Conservation (phyloP, 2,797 vertebrate genomes). For the Brachymystax lenok region DNA sequence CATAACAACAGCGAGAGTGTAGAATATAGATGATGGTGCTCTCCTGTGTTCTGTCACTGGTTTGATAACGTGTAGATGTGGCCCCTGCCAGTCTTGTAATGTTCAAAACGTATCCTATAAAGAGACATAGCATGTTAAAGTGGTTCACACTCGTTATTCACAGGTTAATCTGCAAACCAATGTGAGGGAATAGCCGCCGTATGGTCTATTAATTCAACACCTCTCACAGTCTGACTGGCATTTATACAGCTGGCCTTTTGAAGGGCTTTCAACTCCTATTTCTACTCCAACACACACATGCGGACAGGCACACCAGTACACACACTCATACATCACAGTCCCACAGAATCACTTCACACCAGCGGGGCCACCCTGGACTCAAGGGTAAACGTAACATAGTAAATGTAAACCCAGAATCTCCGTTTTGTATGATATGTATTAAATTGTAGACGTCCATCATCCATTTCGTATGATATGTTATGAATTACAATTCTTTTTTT, state of each 20-base stretch:
- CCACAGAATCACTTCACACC: too few relatives aligned
- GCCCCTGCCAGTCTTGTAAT: background rate
- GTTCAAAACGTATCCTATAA: background rate
- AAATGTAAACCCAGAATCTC: too few relatives aligned
- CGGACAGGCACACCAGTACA: constrained; percentile 7
- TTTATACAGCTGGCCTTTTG: background rate
- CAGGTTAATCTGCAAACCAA: constrained; percentile 59
- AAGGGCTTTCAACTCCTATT: constrained; percentile 39
- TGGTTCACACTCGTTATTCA: constrained; percentile 60
- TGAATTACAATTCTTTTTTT: too few relatives aligned
- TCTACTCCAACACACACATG: constrained; percentile 56
- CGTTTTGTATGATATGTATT: too few relatives aligned
- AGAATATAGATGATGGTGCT: background rate
- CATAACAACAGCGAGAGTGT: too few relatives aligned
- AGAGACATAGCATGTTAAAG: background rate
- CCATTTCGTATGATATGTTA: too few relatives aligned
- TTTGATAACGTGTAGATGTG: background rate
- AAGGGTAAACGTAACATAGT: too few relatives aligned
- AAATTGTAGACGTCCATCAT: too few relatives aligned
- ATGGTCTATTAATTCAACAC: constrained; percentile 73
- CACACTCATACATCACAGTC: too few relatives aligned
- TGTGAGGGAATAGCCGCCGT: constrained; percentile 43
- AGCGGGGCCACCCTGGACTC: too few relatives aligned
- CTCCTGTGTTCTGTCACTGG: background rate
- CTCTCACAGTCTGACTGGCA: constrained; percentile 51